Conservation (phyloP, 2,797 vertebrate species). For the Chanos chanos region DNA sequence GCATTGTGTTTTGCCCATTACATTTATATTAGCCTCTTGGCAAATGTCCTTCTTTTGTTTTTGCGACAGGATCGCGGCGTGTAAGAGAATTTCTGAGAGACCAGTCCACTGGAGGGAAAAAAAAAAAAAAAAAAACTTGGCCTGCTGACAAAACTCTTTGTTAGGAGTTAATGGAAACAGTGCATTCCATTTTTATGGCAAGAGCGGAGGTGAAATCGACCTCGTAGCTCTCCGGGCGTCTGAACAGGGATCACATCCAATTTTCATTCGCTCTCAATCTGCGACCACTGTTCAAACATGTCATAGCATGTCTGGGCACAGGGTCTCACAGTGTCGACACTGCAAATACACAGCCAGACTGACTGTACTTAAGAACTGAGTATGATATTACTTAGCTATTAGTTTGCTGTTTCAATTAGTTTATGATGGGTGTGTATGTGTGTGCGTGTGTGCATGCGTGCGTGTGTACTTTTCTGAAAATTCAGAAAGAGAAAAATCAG, state of each 20-base stretch:
- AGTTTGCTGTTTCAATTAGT: too few relatives aligned
- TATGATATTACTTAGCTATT: too few relatives aligned
- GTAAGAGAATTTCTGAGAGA: conserved; percentile 1
- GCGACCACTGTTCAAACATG: conserved; percentile 1
- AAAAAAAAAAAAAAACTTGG: conserved; percentile 26
- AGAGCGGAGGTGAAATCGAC: conserved; percentile 8
- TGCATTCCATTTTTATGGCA: conserved; percentile 20
- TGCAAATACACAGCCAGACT: conserved; percentile 5
- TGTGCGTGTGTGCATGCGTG: too few relatives aligned
- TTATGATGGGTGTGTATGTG: too few relatives aligned
- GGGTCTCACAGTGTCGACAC: conserved; percentile 3
- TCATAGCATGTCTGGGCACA: not conserved
- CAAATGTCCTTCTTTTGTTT: conserved; percentile 35
- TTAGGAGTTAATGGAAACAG: conserved; percentile 43
- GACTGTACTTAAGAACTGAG: conserved; percentile 2
- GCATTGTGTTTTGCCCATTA: conserved; percentile 26
- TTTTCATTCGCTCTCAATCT: conserved; percentile 21
- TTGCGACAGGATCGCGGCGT: not conserved
- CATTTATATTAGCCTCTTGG: conserved; percentile 17
- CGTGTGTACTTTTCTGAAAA: too few relatives aligned
- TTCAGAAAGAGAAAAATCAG: too few relatives aligned
- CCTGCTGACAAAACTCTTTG: conserved; percentile 30
- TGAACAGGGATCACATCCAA: conserved; percentile 33
- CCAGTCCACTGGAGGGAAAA: conserved; percentile 39
- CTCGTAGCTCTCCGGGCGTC: conserved; percentile 29